Conservation (phyloP, 2,888 invertebrate genomes). For the Epinotia ramella region DNA sequence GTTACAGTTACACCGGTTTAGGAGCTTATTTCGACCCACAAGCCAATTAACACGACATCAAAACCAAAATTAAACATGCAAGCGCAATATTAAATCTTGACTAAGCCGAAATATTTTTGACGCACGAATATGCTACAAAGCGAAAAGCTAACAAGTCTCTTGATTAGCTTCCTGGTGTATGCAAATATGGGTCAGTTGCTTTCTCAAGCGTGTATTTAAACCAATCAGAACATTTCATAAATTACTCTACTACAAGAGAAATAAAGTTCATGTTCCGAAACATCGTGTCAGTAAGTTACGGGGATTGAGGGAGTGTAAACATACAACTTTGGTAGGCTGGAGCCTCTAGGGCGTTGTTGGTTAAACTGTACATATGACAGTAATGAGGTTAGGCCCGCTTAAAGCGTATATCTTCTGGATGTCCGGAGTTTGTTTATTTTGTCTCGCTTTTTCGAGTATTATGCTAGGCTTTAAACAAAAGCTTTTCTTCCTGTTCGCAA, state of each 20-base stretch:
- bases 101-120: conserved; percentile 34
- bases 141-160: conserved; percentile 52
- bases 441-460: not conserved
- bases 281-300: not conserved
- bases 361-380: conserved; percentile 67
- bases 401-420: conserved; percentile 45
- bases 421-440: not conserved
- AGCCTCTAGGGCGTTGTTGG: conserved; percentile 65
- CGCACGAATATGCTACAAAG: conserved; percentile 46
- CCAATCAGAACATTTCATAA: no score
- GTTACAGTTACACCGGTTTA: conserved; percentile 15
- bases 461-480: not conserved
- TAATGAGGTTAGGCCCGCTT: conserved; percentile 59
- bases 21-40: conserved; percentile 12
- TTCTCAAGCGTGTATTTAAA: conserved; percentile 1
- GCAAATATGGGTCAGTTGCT: conserved; percentile 53
- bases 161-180: conserved; percentile 69
- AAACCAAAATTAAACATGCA: conserved; percentile 35
- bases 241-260: not conserved
- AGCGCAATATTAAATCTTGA: conserved; percentile 32
- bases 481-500: no score
- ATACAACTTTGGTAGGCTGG: conserved; percentile 54
- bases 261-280: not conserved
- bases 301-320: conserved; percentile 63
- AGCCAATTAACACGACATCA: conserved; percentile 22